Evolutionary conservation across 2,113 vertebrate species (phyloP).

Genomic region (Poicephalus gulielmi): DNA sequence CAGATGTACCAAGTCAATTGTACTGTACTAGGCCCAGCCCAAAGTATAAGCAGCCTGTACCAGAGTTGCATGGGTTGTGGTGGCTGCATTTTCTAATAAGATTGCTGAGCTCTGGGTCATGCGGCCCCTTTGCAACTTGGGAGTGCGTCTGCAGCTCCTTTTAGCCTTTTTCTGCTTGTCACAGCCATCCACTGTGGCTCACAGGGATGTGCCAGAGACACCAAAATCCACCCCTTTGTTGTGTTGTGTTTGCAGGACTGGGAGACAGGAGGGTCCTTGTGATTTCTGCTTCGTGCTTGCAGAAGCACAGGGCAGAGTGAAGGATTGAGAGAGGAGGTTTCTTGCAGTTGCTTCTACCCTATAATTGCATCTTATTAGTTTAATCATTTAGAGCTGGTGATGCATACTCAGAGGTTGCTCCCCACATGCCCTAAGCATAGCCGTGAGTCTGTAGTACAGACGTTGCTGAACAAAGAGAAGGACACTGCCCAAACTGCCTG

Average conservation of each 20-base stretch:
- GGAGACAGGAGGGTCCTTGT: neutral
- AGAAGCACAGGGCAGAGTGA: neutral
- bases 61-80: neutral
- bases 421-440: rapidly evolving
- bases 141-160: neutral
- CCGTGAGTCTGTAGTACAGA: neutral
- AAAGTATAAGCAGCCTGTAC: neutral
- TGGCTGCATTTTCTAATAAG: neutral
- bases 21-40: neutral
- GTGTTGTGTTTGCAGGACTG: neutral
- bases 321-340: neutral
- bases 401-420: neutral
- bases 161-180: neutral
- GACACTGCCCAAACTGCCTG: neutral
- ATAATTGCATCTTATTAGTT: rapidly evolving
- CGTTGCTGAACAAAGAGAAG: neutral
- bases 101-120: neutral
- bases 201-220: neutral
- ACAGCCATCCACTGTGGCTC: neutral
- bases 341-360: neutral
- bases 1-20: neutral
- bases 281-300: neutral
- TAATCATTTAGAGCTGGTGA: neutral
- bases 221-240: neutral
- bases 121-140: neutral